Evolutionary conservation across 2,113 vertebrate genomes (phyloP), one percentile per base, ranked within the genome.

Genomic region (Archilochus colubris): DNA sequence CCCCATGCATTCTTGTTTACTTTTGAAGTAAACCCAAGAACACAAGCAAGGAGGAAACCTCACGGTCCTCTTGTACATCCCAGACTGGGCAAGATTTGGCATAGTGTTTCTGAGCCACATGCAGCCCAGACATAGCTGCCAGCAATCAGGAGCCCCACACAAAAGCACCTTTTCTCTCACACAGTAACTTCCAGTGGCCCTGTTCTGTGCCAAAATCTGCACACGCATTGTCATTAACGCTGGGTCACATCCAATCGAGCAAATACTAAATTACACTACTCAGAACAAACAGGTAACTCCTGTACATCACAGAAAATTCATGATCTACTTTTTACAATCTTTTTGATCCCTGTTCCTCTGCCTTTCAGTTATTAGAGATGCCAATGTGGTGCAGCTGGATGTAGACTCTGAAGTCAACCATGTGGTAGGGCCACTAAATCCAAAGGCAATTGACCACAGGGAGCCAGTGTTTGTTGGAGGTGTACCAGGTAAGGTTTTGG

Each of bases 401-500:
- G 99, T 99, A 57, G 99, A 99, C 91, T 99, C 99, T 46, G 98
- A 99, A 97, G 98, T 99, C 87, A 98, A 98, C 89, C 98, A 98
- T 22, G 98, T 99, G 15, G 98, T 99, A 66, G 99, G 98, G 58
- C 98, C 98, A 2, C 83, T 98, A 70, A 98, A 98, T 84, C 97
- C 97, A 82, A 97, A 94, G 54, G 88, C 98, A 82, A 91, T 72
- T 44, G 98, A 98, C 54, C 96, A 96, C 86, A 98, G 88, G 74
- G 98, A 98, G 53, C 98, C 98, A 11, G 98, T 99, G 55, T 99
- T 99, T 96, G 98, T 99, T 81, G 99, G 99, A 73, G 99, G 99
- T 91, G 98, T 98, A 81, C 99, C 99, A 98, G 98, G 99, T 99
- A 96, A 80, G 98, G 22, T 54, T 81, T 54, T 67, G 9, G 21